phyloP scores from a whole-genome alignment of 2,797 vertebrate genomes.

The Myiotriccus ornatus region DNA sequence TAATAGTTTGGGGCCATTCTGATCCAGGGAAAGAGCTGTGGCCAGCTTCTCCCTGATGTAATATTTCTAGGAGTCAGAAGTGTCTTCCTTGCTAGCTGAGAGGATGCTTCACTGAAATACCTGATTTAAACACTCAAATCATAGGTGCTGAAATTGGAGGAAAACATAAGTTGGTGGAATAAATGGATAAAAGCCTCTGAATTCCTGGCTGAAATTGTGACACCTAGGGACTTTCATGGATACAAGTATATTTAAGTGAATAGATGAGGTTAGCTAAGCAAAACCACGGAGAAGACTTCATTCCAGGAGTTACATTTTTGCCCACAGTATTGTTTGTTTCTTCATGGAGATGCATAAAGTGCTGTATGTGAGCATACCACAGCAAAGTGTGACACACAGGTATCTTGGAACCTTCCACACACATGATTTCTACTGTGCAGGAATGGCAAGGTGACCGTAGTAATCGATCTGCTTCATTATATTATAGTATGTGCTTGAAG shows the following conservation, averaged over 20 bases:
- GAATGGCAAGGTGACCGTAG: background rate
- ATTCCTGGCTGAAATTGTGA: background rate
- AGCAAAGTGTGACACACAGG: accelerated
- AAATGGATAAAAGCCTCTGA: background rate
- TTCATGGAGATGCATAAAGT: background rate
- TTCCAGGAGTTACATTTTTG: background rate
- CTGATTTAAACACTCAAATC: background rate
- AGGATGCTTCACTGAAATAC: background rate
- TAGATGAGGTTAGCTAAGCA: background rate
- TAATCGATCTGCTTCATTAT: background rate
- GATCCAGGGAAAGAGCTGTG: background rate
- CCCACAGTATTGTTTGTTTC: background rate
- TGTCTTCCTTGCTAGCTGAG: background rate
- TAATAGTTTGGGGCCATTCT: background rate
- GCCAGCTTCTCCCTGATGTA: background rate
- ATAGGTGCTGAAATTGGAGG: background rate
- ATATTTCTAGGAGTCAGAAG: background rate
- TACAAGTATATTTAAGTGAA: background rate
- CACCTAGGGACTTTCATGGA: background rate
- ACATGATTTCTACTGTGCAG: background rate
- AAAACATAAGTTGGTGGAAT: background rate
- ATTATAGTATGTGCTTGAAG: background rate
- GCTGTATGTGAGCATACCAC: background rate
- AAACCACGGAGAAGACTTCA: background rate
- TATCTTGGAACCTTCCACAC: background rate